Percentiles rank a stretch among this genome's conserved stretches.
phyloP scores from a whole-genome alignment of 2,888 invertebrate species.

The Leucophora obtusa region DNA sequence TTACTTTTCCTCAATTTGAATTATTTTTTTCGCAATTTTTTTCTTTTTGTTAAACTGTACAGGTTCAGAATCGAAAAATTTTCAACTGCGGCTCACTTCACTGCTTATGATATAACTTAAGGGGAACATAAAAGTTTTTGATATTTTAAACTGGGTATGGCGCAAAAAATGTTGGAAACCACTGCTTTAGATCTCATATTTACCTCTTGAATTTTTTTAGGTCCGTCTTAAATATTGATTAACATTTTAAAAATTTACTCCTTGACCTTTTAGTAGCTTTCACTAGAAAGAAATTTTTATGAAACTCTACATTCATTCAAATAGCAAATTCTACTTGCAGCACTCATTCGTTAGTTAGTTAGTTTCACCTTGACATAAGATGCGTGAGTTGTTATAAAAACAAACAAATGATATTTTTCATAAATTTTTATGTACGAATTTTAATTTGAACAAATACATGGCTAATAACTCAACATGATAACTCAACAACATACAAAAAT shows the following conservation, averaged over 20 bases:
- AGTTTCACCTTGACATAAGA: conserved; percentile 56
- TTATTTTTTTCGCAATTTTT: too few relatives aligned
- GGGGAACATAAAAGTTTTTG: too few relatives aligned
- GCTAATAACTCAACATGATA: conserved; percentile 62
- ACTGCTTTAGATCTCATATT: too few relatives aligned
- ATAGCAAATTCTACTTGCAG: neutral
- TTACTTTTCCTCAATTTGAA: too few relatives aligned
- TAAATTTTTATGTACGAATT: conserved; percentile 51
- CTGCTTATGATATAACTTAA: too few relatives aligned
- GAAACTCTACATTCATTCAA: neutral
- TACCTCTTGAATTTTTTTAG: too few relatives aligned
- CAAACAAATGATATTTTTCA: conserved; percentile 45
- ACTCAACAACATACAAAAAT: conserved; percentile 32
- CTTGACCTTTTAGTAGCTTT: neutral
- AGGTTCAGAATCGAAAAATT: too few relatives aligned
- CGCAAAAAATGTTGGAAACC: too few relatives aligned
- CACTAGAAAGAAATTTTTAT: neutral
- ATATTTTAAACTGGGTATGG: too few relatives aligned
- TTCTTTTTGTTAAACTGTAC: too few relatives aligned
- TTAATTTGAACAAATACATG: conserved; percentile 62
- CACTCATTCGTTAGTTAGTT: neutral
- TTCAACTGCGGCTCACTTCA: too few relatives aligned
- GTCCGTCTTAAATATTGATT: too few relatives aligned
- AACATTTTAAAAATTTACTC: neutral
- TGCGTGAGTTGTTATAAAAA: conserved; percentile 43